Base-by-base conservation (phyloP, 2,888 invertebrate genomes). In the Mantis religiosa region DNA sequence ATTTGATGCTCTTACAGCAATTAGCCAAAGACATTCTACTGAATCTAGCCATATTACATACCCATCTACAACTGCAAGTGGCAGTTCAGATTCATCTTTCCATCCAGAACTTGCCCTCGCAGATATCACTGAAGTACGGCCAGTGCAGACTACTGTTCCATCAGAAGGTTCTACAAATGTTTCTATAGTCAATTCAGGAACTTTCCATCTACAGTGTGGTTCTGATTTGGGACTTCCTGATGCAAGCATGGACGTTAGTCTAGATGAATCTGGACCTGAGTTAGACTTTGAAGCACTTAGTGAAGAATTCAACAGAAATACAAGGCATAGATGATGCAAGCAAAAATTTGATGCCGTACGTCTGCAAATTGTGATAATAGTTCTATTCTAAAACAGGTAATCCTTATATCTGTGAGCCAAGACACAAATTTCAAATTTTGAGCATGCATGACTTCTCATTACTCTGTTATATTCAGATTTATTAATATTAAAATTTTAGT, bases 221-320 rank as follows among this genome's bases (percentile, higher is more conserved):
- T 88, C 89, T n/a, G 89, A 87, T 25, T 83, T 89, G 28, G 88
- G 89, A 30, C 83, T 89, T 34, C 86, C 88, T n/a, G 89, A 87
- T 71, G 84, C 88, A 27, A 71, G 84, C 28, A 89, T 89, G 85
- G 89, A 90, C 81, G 90, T 90, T n/a, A 89, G 89, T 71, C 34
- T 89, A 28, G 90, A 90, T 28, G 90, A 89, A 86, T 89, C 89
- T 12, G 89, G 89, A 8, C 87, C 92, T 1, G 92, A 93, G 84
- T 91, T 93, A 20, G 93, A 93, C 91, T 93, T 93, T 89, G 92
- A 92, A 82, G 92, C 92, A 83, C 91, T 93, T 28, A 93, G 92
- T 87, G 92, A 93, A 88, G 93, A 93, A 90, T 93, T 93, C 87
- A 92, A 92, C 89, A 91, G 92, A 89, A 92, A 92, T 90, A 92